A percentile compares a stretch with the other conserved stretches of the same genome.
phyloP scores from a whole-genome alignment of 1,140 invertebrate species.

The Drosophila erecta region DNA sequence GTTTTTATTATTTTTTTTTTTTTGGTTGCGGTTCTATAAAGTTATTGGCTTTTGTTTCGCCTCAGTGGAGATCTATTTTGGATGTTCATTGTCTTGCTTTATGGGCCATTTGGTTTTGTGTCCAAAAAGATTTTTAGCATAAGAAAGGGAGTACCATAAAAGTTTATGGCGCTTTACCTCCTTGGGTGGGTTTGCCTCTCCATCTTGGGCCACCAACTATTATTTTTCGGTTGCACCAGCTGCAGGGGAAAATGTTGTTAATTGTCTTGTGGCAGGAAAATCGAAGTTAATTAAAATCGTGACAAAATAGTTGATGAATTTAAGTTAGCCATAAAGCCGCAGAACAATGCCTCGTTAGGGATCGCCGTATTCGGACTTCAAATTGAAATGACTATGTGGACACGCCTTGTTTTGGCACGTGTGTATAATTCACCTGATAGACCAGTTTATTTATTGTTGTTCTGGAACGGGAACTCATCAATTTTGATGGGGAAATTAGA shows the following conservation, averaged over 20 bases:
- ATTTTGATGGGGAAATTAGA: conserved; percentile 41
- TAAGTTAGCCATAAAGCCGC: conserved; percentile 37
- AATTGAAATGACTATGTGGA: conserved; percentile 4
- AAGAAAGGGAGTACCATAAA: conserved; percentile 65
- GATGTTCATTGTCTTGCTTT: conserved; percentile 65
- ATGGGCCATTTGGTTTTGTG: conserved; percentile 58
- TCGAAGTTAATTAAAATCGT: conserved; percentile 58
- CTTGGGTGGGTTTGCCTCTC: conserved; percentile 59
- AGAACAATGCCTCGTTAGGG: conserved; percentile 55
- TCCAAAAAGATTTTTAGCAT: conserved; percentile 68
- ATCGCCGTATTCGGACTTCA: conserved; percentile 24
- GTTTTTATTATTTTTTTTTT: not conserved
- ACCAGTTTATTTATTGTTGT: conserved; percentile 34
- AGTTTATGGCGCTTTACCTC: conserved; percentile 63
- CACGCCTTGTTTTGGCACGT: conserved; percentile 48
- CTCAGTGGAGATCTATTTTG: conserved; percentile 56
- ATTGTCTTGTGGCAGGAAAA: conserved; percentile 41
- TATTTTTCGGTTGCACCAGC: conserved; percentile 36
- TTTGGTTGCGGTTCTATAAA: conserved; percentile 64
- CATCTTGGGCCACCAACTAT: conserved; percentile 5
- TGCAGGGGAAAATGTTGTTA: conserved; percentile 32
- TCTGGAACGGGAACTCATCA: conserved; percentile 3
- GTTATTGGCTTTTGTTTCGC: conserved; percentile 73
- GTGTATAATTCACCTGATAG: conserved; percentile 45
- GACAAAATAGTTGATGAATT: conserved; percentile 47